Conservation (phyloP, 2,113 vertebrate genomes). For the Microtus montanus region DNA sequence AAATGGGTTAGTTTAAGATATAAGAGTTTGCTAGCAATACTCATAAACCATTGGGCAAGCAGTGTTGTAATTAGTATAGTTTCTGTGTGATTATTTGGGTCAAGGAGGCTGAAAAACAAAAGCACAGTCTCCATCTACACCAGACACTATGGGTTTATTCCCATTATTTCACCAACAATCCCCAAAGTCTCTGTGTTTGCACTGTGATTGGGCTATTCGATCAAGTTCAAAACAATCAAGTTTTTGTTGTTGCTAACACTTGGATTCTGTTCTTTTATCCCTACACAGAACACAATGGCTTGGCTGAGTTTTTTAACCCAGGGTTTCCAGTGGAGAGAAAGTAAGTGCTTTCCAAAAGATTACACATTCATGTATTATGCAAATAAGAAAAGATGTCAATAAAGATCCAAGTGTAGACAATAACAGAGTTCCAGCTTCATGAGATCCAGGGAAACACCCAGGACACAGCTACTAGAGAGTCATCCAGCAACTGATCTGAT, state of each 20-base stretch:
- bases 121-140: no score
- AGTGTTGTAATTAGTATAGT: no score
- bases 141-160: neutral
- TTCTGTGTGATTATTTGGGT: no score
- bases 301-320: conserved; percentile 10
- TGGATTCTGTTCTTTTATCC: conserved; percentile 37
- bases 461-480: neutral
- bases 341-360: neutral
- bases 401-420: neutral
- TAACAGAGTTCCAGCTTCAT: neutral
- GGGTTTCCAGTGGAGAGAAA: neutral
- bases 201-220: neutral
- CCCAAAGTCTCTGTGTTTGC: neutral
- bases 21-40: no score
- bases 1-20: no score
- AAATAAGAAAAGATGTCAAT: neutral
- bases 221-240: conserved; percentile 10
- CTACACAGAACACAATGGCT: neutral
- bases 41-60: no score
- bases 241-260: neutral
- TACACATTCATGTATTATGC: neutral
- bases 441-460: neutral
- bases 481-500: conserved; percentile 38
- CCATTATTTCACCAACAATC: neutral
- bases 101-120: no score